Evolutionary conservation across 2,888 invertebrate genomes (phyloP).

Genomic region (Lydus trimaculatus): DNA sequence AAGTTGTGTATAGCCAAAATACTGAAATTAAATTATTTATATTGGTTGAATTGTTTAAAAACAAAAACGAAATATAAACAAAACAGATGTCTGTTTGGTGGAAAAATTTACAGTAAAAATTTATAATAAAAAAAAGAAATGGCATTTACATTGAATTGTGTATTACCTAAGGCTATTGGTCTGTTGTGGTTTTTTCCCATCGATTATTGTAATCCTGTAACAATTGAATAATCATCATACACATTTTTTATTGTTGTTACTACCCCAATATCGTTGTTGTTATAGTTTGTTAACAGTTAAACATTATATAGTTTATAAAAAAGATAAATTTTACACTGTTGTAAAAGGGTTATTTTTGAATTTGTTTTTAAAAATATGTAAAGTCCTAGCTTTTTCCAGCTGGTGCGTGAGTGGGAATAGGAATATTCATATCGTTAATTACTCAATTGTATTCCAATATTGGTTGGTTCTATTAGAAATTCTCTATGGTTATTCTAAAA

Average conservation of each 20-base stretch:
- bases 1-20: not conserved
- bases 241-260: not conserved
- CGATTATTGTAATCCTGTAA: conserved; percentile 2
- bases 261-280: not conserved
- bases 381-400: too few relatives aligned
- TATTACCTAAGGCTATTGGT: not conserved
- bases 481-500: not conserved
- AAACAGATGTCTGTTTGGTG: not conserved
- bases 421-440: conserved; percentile 2
- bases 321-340: too few relatives aligned
- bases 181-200: not conserved
- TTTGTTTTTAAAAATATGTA: too few relatives aligned
- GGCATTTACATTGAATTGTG: not conserved
- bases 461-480: not conserved
- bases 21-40: not conserved
- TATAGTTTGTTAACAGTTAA: not conserved
- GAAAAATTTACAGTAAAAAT: not conserved
- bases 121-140: not conserved
- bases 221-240: not conserved
- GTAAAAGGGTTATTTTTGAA: too few relatives aligned
- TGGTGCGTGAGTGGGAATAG: conserved; percentile 5
- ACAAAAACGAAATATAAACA: not conserved
- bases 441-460: conserved; percentile 1
- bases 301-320: not conserved
- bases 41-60: not conserved